These are phyloP conservation scores for Bos indicus DNA, from an alignment of 2,113 vertebrate species.

Conservation along the genomic window DNA sequence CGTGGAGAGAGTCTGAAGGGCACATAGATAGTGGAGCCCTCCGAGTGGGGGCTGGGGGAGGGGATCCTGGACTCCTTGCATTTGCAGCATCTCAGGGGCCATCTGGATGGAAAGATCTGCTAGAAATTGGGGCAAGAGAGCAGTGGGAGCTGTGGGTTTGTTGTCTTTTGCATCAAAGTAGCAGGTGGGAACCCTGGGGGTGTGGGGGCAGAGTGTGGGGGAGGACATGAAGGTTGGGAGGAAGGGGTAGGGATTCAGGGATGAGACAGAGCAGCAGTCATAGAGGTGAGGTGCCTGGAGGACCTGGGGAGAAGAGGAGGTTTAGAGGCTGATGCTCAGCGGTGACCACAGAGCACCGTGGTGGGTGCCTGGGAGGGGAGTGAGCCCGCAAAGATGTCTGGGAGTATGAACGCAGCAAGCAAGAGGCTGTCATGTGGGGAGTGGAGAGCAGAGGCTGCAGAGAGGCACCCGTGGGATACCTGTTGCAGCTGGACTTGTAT, in stretches of 20 bases:
- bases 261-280: background rate
- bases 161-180: background rate
- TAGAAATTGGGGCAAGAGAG: background rate
- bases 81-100: background rate
- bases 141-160: background rate
- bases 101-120: background rate
- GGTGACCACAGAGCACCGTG: too few relatives aligned
- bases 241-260: background rate
- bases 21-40: background rate
- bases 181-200: background rate
- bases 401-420: background rate
- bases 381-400: background rate
- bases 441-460: background rate
- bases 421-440: background rate
- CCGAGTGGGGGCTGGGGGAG: fast-evolving
- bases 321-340: background rate
- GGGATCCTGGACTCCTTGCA: background rate
- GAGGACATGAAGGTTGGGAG: background rate
- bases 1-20: background rate
- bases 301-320: background rate
- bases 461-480: too few relatives aligned
- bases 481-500: background rate
- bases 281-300: background rate
- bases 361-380: background rate
- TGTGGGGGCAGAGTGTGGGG: background rate